Evolutionary conservation across 2,113 vertebrate species (phyloP), one percentile per base, ranked within the genome.

Genomic region (Calypte anna): DNA sequence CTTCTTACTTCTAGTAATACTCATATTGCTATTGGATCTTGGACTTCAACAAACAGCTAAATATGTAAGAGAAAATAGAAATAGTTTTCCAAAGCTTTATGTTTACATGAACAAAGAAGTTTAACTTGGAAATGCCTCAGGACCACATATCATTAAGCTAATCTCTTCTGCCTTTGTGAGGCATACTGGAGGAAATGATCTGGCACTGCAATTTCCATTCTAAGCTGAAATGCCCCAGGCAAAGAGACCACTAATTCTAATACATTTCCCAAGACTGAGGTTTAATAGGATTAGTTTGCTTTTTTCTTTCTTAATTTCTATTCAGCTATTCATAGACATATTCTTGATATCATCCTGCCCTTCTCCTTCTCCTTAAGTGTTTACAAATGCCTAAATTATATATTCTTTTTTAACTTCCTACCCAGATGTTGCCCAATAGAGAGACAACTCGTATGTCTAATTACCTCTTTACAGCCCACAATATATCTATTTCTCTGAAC

Each of bases 171-270:
- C 73, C 67, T 87, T 54, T 79, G 62, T 67, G 50, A 27, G 82
- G 46, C 46, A 62, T 4, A 14, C 46, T 28, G n/a, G 53, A 90
- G 90, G 90, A 94, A 96, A 91, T 78, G 67, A 95, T 59, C 62
- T 54, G 50, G 88, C 77, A 50, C 79, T 6, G 9, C 72, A 90
- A 77, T 90, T 90, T 83, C 94, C 91, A 54, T 12, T 50, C 72
- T 11, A 36, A 82, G 50, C 69, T 88, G 24, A 50, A 88, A 67
- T 12, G 33, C 91, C 90, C 30, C 68, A 62, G 85, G 93, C 79
- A 93, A 81, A 51, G 84, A 83, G 55, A 38, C 86, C 51, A 82
- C 70, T 87, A 82, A 69, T 76, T 55, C 84, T 75, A 77, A 90
- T 20, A 48, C 76, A 83, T 88, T 76, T 74, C 76, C 64, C 54